Percentiles rank a stretch among this genome's conserved stretches.
Evolutionary conservation across 1,140 invertebrate genomes (phyloP).

Genomic region (Archivesica marissinica): DNA sequence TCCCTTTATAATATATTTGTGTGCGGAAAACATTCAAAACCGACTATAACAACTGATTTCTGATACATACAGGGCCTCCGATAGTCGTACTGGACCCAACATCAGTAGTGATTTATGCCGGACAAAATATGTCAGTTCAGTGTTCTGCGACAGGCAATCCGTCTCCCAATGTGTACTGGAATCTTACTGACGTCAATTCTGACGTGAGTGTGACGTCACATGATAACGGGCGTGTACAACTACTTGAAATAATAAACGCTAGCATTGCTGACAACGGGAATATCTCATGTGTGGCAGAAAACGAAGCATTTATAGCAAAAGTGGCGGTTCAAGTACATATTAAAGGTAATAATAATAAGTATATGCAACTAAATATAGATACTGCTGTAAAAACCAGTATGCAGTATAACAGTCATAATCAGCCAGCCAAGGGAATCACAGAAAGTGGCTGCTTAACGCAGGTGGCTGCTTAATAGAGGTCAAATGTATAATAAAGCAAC

Average conservation of each 20-base stretch:
- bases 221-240: background rate
- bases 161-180: constrained; percentile 56
- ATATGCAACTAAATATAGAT: background rate
- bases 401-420: too few species aligned
- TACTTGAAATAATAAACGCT: constrained; percentile 47
- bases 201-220: constrained; percentile 19
- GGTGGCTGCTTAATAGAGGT: too few species aligned
- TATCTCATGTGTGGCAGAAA: constrained; percentile 64
- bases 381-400: background rate
- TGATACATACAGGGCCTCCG: constrained; percentile 60
- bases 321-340: constrained; percentile 37
- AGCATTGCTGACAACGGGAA: constrained; percentile 60
- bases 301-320: background rate
- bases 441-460: too few species aligned
- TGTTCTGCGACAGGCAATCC: constrained; percentile 60
- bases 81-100: constrained; percentile 37
- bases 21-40: too few species aligned
- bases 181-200: constrained; percentile 46
- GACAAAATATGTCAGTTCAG: background rate
- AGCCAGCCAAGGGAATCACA: too few species aligned
- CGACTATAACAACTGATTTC: too few species aligned
- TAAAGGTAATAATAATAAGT: constrained; percentile 58
- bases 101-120: constrained; percentile 34
- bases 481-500: too few species aligned
- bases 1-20: too few species aligned